A percentile compares a stretch with the other conserved stretches of the same genome.
Conservation (phyloP, 2,113 vertebrate species). For the Etheostoma cragini region DNA sequence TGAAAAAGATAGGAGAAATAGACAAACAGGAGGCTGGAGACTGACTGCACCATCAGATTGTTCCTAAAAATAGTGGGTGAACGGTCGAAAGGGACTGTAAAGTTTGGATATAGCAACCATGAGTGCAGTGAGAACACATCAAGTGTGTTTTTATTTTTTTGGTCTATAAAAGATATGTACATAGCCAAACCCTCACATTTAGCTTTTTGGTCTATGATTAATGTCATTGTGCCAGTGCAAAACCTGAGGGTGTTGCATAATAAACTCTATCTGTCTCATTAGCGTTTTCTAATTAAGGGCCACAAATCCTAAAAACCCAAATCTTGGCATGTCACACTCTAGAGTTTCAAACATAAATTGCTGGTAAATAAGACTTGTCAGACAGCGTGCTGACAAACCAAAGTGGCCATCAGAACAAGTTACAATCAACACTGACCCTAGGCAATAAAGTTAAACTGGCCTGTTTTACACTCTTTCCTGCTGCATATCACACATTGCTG, state of each 20-base stretch:
- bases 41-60: conserved; percentile 3
- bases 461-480: not conserved
- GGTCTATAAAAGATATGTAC: not conserved
- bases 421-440: conserved; percentile 42
- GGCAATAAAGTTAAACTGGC: not conserved
- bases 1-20: conserved; percentile 28
- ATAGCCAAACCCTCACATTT: not conserved
- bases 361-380: conserved; percentile 7
- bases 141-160: not conserved
- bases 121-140: not conserved
- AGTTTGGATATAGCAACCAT: not conserved
- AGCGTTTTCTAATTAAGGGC: conserved; percentile 15
- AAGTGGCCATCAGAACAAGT: conserved; percentile 34
- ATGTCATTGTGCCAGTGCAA: not conserved
- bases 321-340: not conserved
- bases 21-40: conserved; percentile 40
- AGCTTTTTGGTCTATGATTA: not conserved
- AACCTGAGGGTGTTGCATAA: not conserved
- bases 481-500: not conserved
- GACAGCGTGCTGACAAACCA: conserved; percentile 11
- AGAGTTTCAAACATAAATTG: not conserved
- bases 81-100: not conserved
- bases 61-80: conserved; percentile 9
- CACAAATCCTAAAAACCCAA: not conserved
- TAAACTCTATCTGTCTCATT: conserved; percentile 3